Conservation (phyloP, 2,113 vertebrate genomes). For the Mobula birostris region DNA sequence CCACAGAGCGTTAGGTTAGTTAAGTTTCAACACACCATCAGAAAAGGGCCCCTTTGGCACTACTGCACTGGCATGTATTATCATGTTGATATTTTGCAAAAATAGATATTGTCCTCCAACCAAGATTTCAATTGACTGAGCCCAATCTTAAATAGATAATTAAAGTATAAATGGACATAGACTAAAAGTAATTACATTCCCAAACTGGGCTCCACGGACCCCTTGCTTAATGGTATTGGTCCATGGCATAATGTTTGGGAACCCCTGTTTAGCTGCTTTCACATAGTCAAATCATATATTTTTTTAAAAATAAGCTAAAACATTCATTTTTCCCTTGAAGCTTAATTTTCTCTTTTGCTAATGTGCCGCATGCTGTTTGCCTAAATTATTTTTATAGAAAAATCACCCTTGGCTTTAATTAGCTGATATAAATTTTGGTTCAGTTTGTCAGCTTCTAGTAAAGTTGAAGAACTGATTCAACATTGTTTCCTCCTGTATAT, state of each 20-base stretch:
- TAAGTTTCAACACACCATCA: background rate
- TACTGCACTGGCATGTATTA: background rate
- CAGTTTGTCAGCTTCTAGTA: background rate
- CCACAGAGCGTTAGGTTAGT: background rate
- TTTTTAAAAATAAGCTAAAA: background rate
- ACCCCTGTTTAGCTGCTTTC: background rate
- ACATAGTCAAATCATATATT: background rate
- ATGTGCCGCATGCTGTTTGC: background rate
- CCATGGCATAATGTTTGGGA: too few relatives aligned
- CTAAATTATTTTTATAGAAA: background rate
- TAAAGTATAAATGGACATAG: background rate
- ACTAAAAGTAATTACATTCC: too few relatives aligned
- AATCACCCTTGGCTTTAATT: background rate
- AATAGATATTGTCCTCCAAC: background rate
- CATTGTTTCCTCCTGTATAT: background rate
- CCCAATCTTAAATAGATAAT: background rate
- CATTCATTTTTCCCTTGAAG: background rate
- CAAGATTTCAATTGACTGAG: background rate
- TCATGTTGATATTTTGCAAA: background rate
- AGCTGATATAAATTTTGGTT: slow-evolving; percentile 5
- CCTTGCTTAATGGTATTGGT: too few relatives aligned
- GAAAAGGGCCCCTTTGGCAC: background rate
- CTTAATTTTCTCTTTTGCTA: too few relatives aligned
- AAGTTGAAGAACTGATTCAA: background rate
- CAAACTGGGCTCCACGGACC: too few relatives aligned